A percentile compares a stretch with the other conserved stretches of the same genome.
These are phyloP conservation scores for Mastomys natalensis DNA, from an alignment of 2,113 vertebrate genomes.

Conservation along the genomic window DNA sequence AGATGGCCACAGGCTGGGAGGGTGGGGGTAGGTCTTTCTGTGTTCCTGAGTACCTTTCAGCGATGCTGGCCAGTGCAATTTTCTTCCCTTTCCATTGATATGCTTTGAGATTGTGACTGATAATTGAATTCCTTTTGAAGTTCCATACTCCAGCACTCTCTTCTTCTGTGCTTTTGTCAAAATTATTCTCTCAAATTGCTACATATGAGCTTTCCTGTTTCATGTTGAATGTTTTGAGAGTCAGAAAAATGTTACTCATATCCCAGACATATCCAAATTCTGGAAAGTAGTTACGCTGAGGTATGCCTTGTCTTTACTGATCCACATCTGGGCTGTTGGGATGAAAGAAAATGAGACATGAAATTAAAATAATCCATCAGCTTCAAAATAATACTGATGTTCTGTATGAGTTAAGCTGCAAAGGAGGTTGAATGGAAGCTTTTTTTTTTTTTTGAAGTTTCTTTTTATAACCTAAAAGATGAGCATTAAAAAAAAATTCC, in stretches of 20 bases:
- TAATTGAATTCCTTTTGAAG: slow-evolving; percentile 60
- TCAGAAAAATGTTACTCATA: slow-evolving; percentile 25
- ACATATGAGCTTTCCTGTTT: slow-evolving; percentile 49
- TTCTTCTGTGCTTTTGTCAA: slow-evolving; percentile 4
- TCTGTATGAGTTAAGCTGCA: neutral
- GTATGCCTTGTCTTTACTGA: slow-evolving; percentile 19
- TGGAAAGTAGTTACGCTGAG: neutral
- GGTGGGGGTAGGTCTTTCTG: too few relatives aligned
- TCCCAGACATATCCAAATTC: neutral
- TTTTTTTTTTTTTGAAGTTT: neutral
- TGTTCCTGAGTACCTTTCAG: neutral
- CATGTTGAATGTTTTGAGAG: neutral
- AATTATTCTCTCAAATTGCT: slow-evolving; percentile 48
- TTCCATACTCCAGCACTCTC: slow-evolving; percentile 8
- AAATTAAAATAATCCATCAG: slow-evolving; percentile 57
- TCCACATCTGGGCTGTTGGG: neutral
- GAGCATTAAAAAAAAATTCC: neutral
- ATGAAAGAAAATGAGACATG: neutral
- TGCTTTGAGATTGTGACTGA: slow-evolving; percentile 24
- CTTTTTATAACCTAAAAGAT: slow-evolving; percentile 29
- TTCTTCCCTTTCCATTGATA: slow-evolving; percentile 32
- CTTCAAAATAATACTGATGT: neutral
- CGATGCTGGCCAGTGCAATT: neutral
- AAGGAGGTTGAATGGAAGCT: slow-evolving; percentile 31
- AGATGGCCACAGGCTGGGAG: too few relatives aligned